Percentiles rank a stretch among this genome's conserved stretches.
These are phyloP conservation scores for Sander lucioperca DNA, from an alignment of 2,113 vertebrate genomes.

Conservation along the genomic window DNA sequence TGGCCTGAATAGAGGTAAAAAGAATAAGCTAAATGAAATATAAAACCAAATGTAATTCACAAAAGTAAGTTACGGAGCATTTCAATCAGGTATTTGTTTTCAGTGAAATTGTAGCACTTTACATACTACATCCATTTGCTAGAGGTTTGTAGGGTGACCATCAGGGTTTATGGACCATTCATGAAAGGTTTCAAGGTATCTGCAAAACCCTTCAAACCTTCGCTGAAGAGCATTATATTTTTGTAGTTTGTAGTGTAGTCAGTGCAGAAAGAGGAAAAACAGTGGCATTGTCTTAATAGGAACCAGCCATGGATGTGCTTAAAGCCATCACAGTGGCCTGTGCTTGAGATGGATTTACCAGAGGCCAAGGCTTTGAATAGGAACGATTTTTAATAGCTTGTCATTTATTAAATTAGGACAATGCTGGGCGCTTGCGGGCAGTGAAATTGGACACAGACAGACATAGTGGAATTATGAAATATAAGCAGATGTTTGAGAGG, in stretches of 20 bases:
- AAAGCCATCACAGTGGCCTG: constrained; percentile 67
- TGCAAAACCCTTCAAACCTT: constrained; percentile 47
- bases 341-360: constrained; percentile 76
- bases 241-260: constrained; percentile 40
- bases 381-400: constrained; percentile 81
- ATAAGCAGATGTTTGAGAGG: constrained; percentile 78
- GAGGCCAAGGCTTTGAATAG: constrained; percentile 73
- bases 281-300: constrained; percentile 78
- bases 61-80: too few relatives aligned
- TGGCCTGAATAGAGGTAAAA: background rate
- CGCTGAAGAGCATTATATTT: constrained; percentile 17
- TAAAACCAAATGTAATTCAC: background rate
- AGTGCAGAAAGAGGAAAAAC: constrained; percentile 59
- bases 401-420: constrained; percentile 85
- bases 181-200: constrained; percentile 38
- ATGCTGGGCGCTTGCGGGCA: constrained; percentile 76
- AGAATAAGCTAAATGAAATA: background rate
- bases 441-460: constrained; percentile 78
- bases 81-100: constrained; percentile 5
- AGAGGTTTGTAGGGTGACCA: constrained; percentile 38
- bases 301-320: constrained; percentile 75
- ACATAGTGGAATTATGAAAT: constrained; percentile 81
- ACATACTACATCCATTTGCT: constrained; percentile 14
- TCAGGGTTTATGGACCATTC: constrained; percentile 43
- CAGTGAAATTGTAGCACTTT: background rate